Evolutionary conservation across 2,888 invertebrate genomes (phyloP).

Genomic region (Erebia palarica): DNA sequence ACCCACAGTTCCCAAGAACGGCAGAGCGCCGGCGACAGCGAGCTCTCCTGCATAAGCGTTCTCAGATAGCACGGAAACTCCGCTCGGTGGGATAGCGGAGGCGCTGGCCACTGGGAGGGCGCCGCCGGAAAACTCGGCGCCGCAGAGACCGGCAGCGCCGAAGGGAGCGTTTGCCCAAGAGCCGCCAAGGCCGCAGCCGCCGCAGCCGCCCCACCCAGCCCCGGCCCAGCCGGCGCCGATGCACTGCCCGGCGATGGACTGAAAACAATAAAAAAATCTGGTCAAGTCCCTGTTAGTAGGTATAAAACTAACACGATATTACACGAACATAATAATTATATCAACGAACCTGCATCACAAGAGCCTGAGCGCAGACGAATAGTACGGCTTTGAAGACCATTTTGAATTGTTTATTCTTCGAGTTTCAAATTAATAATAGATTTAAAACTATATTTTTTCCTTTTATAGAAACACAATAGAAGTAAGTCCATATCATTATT

Average conservation of each 20-base stretch:
- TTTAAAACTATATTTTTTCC: background rate
- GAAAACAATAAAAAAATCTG: slow-evolving; percentile 17
- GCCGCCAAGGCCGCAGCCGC: background rate
- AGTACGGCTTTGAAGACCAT: slow-evolving; percentile 45
- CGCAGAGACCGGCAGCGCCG: slow-evolving; percentile 7
- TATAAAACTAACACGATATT: background rate
- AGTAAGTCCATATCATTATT: background rate
- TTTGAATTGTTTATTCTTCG: slow-evolving; percentile 29
- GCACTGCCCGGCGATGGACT: slow-evolving; percentile 44
- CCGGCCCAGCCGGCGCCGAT: slow-evolving; percentile 22
- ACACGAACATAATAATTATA: background rate
- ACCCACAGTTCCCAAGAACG: slow-evolving; percentile 49
- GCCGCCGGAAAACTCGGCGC: slow-evolving; percentile 41
- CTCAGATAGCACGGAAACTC: slow-evolving; percentile 48
- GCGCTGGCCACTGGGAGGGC: slow-evolving; percentile 47
- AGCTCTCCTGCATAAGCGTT: slow-evolving; percentile 50
- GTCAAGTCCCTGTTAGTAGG: background rate
- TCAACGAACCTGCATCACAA: slow-evolving; percentile 37
- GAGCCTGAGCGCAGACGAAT: slow-evolving; percentile 47
- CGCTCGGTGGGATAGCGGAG: slow-evolving; percentile 46
- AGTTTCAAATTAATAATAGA: slow-evolving; percentile 24
- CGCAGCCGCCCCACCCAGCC: background rate
- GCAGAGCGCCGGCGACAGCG: slow-evolving; percentile 45
- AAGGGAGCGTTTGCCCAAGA: background rate
- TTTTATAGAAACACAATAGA: slow-evolving; percentile 18